Conservation (phyloP, 1,140 invertebrate genomes). For the Chlorops oryzae region DNA sequence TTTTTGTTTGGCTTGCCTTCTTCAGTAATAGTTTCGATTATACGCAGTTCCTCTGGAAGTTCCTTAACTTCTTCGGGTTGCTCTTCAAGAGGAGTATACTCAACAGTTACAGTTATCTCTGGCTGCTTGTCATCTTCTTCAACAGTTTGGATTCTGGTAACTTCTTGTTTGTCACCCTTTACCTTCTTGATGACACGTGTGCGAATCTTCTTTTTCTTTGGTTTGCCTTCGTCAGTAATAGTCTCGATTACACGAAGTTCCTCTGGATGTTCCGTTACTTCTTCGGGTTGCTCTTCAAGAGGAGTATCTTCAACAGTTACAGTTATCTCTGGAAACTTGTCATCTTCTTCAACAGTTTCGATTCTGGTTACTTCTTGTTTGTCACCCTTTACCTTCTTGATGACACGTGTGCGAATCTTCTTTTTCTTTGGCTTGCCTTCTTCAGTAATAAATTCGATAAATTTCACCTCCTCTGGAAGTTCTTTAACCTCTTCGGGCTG, state of each 20-base stretch:
- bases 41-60: slow-evolving; percentile 33
- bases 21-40: slow-evolving; percentile 32
- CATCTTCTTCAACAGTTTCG: slow-evolving; percentile 45
- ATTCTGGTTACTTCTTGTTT: slow-evolving; percentile 38
- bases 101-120: slow-evolving; percentile 20
- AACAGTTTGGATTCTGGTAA: slow-evolving; percentile 28
- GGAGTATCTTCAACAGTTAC: slow-evolving; percentile 19
- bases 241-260: slow-evolving; percentile 4
- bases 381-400: slow-evolving; percentile 29
- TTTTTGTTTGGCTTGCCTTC: slow-evolving; percentile 17
- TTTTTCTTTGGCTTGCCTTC: slow-evolving; percentile 1
- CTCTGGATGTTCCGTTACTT: slow-evolving; percentile 11
- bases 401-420: slow-evolving; percentile 23
- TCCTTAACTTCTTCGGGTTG: slow-evolving; percentile 9
- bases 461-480: neutral
- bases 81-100: slow-evolving; percentile 25
- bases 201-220: slow-evolving; percentile 28
- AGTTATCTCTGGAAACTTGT: slow-evolving; percentile 31
- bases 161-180: slow-evolving; percentile 26
- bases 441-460: slow-evolving; percentile 14
- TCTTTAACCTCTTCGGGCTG: slow-evolving; percentile 3
- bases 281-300: neutral
- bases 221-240: slow-evolving; percentile 19
- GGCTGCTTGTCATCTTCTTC: slow-evolving; percentile 34
- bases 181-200: slow-evolving; percentile 31